Base-by-base conservation (phyloP, 2,797 vertebrate genomes). In the Pipistrellus nathusii region DNA sequence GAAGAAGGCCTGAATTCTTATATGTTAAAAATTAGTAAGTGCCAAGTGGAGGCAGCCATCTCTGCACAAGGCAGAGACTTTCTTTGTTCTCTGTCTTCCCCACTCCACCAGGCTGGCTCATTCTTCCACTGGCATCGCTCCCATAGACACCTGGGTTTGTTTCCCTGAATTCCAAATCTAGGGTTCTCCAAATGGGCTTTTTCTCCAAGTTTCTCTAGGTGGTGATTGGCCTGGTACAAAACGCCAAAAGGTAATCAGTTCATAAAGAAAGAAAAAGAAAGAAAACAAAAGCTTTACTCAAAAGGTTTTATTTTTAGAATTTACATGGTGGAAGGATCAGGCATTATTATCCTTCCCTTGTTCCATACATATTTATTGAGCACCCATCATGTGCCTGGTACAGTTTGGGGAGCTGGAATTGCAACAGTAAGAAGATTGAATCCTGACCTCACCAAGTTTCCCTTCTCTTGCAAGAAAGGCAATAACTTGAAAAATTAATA, bases 401-500 rank as follows among this genome's bases (percentile, higher is more conserved):
- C 8, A 88, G 20, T 82, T 27, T 69, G 77, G 57, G 25, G 69
- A 84, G 13, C 3, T 81, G 3, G 25, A 72, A 53, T 66, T 23
- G 12, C 41, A 64, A 2, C 2, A 62, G 51, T 48, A 73, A 90
- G 12, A 89, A 81, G 48, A 73, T 41, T 84, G 27, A 69, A 9
- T 13, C 21, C 57, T 46, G 0, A 15, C 62, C 13, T 71, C 27
- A 64, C 27, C 23, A 53, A 73, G 51, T 23, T 81, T 46, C 21
- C 21, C 53, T 91, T 86, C 55, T 71, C 38, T 93, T 41, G 4
- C 62, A 30, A 88, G 55, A 73, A 8, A 68, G 30, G 75, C n/a
- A 85, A 3, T 51, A 85, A 78, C 64, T 82, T 76, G 71, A 77
- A 66, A 77, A 88, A 55, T 76, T 62, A 82, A 55, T 82, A 23